Percentiles rank a stretch among this genome's conserved stretches.
These are phyloP conservation scores for Drosophila longiperda DNA, from an alignment of 2,888 invertebrate genomes.

Conservation along the genomic window DNA sequence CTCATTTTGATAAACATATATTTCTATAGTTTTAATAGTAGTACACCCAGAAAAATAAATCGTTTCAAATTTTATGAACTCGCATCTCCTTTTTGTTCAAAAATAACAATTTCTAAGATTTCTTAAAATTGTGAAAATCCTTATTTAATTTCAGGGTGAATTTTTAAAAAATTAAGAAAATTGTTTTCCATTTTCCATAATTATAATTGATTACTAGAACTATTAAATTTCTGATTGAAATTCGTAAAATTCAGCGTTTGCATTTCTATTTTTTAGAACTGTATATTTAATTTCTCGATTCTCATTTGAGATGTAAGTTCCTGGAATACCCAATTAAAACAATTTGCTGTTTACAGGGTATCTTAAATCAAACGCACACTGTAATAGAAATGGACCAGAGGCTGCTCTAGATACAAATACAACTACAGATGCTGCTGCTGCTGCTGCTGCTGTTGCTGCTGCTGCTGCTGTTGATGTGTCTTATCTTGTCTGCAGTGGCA, in stretches of 20 bases:
- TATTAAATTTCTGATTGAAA: background rate
- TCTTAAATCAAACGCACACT: slow-evolving; percentile 47
- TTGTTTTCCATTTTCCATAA: background rate
- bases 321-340: background rate
- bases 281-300: background rate
- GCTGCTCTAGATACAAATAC: slow-evolving; percentile 31
- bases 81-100: background rate
- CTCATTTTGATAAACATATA: background rate
- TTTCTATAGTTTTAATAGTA: background rate
- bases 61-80: background rate
- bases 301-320: background rate
- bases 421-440: background rate
- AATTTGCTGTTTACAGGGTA: slow-evolving; percentile 31
- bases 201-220: background rate
- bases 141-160: background rate
- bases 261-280: background rate
- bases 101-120: background rate
- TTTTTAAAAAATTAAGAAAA: no score
- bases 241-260: background rate
- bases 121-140: background rate
- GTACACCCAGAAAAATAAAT: background rate
- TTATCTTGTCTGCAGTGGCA: slow-evolving; percentile 74
- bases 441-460: background rate
- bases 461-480: slow-evolving; percentile 64
- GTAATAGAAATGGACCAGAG: slow-evolving; percentile 63